A percentile compares a stretch with the other conserved stretches of the same genome.
phyloP scores from a whole-genome alignment of 1,140 invertebrate genomes.

The Palaemon carinicauda region DNA sequence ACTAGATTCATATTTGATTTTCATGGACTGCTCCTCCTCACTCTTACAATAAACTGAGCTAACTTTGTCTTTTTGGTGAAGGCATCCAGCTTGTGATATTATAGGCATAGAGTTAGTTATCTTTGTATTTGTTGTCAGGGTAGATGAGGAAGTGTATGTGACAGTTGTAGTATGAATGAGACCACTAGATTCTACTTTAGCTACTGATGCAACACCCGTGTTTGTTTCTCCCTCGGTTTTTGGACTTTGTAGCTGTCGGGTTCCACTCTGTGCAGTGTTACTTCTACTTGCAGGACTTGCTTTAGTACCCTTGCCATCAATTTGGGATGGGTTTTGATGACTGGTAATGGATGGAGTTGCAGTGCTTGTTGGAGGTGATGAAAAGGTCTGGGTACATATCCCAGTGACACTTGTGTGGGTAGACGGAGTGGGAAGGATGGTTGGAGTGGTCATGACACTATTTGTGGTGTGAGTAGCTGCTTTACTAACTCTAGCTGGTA shows the following conservation, averaged over 20 bases:
- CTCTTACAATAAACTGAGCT: neutral
- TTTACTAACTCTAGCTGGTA: constrained; percentile 58
- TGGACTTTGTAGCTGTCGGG: neutral
- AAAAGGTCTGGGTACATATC: constrained; percentile 27
- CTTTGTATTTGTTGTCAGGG: constrained; percentile 39
- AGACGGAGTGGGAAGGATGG: constrained; percentile 41
- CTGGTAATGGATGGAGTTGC: constrained; percentile 14
- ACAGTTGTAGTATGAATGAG: constrained; percentile 50
- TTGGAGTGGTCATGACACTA: constrained; percentile 55
- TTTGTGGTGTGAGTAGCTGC: constrained; percentile 56
- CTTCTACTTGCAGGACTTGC: neutral
- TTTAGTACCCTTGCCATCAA: neutral
- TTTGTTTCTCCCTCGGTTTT: neutral
- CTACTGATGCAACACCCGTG: neutral
- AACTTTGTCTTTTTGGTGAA: constrained; percentile 16
- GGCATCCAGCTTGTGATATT: constrained; percentile 26
- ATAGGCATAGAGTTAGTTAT: constrained; percentile 33
- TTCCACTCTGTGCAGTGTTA: neutral
- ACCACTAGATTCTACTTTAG: constrained; percentile 43
- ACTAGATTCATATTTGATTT: constrained; percentile 37
- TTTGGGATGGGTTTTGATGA: constrained; percentile 3
- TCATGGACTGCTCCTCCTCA: neutral
- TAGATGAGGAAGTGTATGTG: constrained; percentile 41
- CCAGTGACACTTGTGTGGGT: constrained; percentile 22
- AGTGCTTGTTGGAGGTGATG: constrained; percentile 18